Conservation (phyloP, 2,888 invertebrate genomes). For the Cephonodes hylas region DNA sequence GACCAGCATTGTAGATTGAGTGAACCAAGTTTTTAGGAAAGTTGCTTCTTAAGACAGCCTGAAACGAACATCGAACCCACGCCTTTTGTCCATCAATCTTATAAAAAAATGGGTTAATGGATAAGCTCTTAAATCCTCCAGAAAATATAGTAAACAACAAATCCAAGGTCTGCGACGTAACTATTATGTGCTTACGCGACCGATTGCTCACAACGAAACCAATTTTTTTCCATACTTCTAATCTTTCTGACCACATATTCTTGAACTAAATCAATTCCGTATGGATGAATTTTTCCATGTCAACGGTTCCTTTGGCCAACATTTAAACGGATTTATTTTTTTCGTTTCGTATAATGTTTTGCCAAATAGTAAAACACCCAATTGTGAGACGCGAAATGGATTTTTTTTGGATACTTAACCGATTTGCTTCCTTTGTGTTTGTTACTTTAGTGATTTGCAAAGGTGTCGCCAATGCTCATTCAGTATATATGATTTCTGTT, state of each 20-base stretch:
- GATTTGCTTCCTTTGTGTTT: slow-evolving; percentile 16
- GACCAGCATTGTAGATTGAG: no score
- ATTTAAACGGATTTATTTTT: slow-evolving; percentile 51
- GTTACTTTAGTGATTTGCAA: slow-evolving; percentile 13
- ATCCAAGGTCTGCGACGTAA: background rate
- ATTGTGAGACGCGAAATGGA: slow-evolving; percentile 20
- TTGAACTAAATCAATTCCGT: slow-evolving; percentile 60
- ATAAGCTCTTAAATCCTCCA: no score
- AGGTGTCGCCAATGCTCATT: background rate
- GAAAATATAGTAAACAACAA: no score
- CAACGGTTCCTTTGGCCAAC: slow-evolving; percentile 53
- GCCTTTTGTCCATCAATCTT: no score
- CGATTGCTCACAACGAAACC: background rate
- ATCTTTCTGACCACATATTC: slow-evolving; percentile 60
- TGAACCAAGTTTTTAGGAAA: no score
- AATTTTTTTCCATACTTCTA: slow-evolving; percentile 21
- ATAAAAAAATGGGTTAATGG: no score
- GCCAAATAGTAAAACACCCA: slow-evolving; percentile 28
- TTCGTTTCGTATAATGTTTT: slow-evolving; percentile 35
- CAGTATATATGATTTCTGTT: background rate
- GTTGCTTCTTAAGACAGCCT: no score
- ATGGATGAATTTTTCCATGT: slow-evolving; percentile 63
- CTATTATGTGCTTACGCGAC: background rate
- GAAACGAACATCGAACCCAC: no score
- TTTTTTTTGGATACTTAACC: slow-evolving; percentile 18